Evolutionary conservation across 2,113 vertebrate species (phyloP).

Genomic region (Prinia subflava): DNA sequence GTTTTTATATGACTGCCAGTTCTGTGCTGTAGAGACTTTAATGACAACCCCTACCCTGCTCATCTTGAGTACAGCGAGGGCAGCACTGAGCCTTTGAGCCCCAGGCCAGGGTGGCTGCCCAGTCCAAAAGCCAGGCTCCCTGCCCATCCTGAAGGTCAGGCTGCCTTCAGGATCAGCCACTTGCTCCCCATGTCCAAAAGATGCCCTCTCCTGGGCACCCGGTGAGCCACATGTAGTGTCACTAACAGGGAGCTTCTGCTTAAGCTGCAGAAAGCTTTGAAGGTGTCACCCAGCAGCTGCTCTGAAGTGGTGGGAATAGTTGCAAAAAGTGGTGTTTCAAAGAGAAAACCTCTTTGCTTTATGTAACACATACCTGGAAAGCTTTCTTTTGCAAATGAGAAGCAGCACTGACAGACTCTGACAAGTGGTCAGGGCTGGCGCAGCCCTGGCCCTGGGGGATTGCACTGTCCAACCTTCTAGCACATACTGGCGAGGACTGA

Average conservation of each 20-base stretch:
- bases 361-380: background rate
- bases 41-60: background rate
- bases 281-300: background rate
- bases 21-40: background rate
- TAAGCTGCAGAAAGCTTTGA: background rate
- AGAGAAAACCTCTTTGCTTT: background rate
- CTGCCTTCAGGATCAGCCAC: background rate
- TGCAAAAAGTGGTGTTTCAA: background rate
- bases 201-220: constrained; percentile 23
- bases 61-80: fast-evolving
- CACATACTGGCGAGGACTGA: fast-evolving
- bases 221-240: background rate
- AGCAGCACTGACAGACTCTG: background rate
- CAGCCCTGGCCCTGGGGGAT: background rate
- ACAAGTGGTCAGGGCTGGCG: background rate
- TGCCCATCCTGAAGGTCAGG: constrained; percentile 28
- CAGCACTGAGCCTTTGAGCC: background rate
- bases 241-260: background rate
- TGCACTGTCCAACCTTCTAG: background rate
- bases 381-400: background rate
- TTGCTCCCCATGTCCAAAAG: background rate
- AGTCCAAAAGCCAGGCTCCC: background rate
- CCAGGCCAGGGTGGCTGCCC: background rate
- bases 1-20: background rate
- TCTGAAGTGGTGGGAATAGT: background rate